phyloP scores from a whole-genome alignment of 2,113 vertebrate species.

The Progne subis region DNA sequence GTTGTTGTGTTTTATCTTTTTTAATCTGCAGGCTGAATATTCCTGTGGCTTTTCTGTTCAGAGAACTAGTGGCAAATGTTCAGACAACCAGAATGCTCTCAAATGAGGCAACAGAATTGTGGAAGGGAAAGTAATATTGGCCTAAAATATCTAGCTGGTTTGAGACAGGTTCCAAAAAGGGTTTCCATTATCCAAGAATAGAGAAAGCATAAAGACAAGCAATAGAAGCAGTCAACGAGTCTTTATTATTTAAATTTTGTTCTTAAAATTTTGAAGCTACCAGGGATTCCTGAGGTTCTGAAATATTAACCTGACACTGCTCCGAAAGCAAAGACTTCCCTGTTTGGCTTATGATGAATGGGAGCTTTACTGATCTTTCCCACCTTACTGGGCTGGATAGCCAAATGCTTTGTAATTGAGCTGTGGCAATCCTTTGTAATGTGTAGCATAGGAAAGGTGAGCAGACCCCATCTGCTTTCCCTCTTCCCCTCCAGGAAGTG shows the following conservation, averaged over 20 bases:
- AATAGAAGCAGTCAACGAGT: neutral
- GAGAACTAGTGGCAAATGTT: neutral
- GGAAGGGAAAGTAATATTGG: neutral
- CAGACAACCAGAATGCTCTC: neutral
- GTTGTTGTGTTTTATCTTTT: neutral
- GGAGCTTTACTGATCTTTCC: neutral
- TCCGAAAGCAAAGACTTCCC: neutral
- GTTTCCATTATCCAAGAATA: neutral
- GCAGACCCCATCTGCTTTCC: constrained; percentile 10
- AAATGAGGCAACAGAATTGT: neutral
- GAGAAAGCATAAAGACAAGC: neutral
- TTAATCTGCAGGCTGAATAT: neutral
- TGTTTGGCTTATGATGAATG: neutral
- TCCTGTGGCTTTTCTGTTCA: neutral
- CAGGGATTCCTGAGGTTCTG: neutral
- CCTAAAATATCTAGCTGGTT: neutral
- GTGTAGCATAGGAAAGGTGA: neutral
- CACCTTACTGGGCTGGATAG: neutral
- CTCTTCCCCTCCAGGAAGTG: neutral
- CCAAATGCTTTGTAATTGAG: neutral
- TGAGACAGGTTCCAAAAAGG: neutral
- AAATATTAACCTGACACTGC: neutral
- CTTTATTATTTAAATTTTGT: neutral
- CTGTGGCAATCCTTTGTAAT: neutral
- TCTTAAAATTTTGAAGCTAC: neutral